These are phyloP conservation scores for Mythimna vitellina DNA, from an alignment of 2,888 invertebrate species.

Conservation along the genomic window DNA sequence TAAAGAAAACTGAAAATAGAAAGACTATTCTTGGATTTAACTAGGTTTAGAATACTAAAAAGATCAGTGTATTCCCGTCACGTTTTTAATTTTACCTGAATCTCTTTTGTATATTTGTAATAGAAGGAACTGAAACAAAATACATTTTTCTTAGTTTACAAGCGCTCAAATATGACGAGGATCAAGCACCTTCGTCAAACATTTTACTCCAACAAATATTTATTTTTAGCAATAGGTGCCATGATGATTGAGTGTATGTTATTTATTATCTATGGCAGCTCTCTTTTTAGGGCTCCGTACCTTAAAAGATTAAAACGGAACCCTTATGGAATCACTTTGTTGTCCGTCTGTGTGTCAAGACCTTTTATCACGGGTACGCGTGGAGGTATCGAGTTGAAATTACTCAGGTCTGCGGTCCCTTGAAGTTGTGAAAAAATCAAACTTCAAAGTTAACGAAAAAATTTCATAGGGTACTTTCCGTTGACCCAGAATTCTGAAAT, in stretches of 20 bases:
- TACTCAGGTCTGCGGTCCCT: too few species aligned
- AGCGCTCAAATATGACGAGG: constrained; percentile 29
- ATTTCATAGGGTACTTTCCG: too few species aligned
- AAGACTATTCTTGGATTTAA: background rate
- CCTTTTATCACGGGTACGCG: too few species aligned
- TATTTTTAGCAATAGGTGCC: constrained; percentile 20
- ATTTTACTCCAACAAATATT: constrained; percentile 13
- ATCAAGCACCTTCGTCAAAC: constrained; percentile 30
- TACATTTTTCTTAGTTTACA: constrained; percentile 10
- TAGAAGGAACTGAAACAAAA: constrained; percentile 10
- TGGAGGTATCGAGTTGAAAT: too few species aligned
- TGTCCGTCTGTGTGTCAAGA: too few species aligned
- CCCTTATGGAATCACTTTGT: too few species aligned
- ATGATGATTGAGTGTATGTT: constrained; percentile 16
- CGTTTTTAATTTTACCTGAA: constrained; percentile 35
- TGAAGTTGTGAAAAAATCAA: too few species aligned
- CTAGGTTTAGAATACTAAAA: background rate
- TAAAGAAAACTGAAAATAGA: background rate
- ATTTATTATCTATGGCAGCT: constrained; percentile 7
- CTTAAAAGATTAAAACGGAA: too few species aligned
- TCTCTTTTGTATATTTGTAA: constrained; percentile 14
- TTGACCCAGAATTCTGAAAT: too few species aligned
- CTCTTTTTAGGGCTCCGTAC: background rate
- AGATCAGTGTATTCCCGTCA: constrained; percentile 22
- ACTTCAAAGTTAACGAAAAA: too few species aligned